A percentile compares a stretch with the other conserved stretches of the same genome.
Conservation (phyloP, 2,888 invertebrate species). For the Athrips mouffetella region DNA sequence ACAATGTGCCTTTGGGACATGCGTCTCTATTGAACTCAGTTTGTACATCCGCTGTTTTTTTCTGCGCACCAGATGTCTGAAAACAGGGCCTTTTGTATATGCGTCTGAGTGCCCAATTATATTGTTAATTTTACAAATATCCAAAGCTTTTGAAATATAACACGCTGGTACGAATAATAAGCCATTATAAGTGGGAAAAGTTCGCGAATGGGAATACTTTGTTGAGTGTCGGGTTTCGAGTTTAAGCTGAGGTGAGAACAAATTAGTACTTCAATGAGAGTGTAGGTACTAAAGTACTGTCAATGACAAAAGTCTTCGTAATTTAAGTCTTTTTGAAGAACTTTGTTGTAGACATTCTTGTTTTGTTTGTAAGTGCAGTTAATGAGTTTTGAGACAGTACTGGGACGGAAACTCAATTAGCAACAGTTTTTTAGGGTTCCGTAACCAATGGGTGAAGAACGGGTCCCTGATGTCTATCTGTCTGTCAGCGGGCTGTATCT, state of each 20-base stretch:
- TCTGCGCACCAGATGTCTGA: conserved; percentile 67
- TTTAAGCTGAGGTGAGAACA: conserved; percentile 26
- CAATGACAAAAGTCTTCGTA: no score
- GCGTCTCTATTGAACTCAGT: conserved; percentile 65
- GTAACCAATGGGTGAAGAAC: no score
- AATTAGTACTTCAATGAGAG: conserved; percentile 21
- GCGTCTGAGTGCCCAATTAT: conserved; percentile 74
- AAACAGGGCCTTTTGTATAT: conserved; percentile 47
- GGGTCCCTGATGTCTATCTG: no score
- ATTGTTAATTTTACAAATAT: conserved; percentile 77
- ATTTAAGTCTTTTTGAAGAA: no score
- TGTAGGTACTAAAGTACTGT: neutral
- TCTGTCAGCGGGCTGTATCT: no score
- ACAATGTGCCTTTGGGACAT: conserved; percentile 58
- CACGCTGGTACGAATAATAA: conserved; percentile 68
- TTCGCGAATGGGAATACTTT: no score
- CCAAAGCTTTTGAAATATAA: conserved; percentile 66
- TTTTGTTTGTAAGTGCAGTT: no score
- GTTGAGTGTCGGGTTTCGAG: conserved; percentile 45
- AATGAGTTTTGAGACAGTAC: no score
- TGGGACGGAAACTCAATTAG: no score
- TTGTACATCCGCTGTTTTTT: conserved; percentile 76
- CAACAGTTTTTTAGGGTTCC: no score
- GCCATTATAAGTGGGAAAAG: conserved; percentile 52
- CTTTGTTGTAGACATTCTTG: no score